Percentiles rank a stretch among this genome's conserved stretches.
Evolutionary conservation across 35 echinoderm and acorn worm genomes (phyloP).

Genomic region (Stichopus chloronotus): DNA sequence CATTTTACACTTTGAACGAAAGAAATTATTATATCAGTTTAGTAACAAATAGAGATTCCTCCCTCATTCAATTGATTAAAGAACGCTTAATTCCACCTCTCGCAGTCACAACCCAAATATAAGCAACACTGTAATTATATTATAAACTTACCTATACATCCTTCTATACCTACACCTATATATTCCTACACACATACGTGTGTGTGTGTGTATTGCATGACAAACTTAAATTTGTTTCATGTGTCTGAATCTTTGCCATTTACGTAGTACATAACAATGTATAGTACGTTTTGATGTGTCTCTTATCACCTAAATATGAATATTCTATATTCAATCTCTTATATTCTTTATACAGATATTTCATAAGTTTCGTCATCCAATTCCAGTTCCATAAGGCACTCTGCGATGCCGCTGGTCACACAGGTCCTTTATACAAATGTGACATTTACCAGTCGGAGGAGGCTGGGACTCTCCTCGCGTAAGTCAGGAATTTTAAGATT

Average conservation of each 20-base stretch:
- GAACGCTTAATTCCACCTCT: no score
- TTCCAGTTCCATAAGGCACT: slow-evolving; percentile 92
- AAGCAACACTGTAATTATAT: no score
- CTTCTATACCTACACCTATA: neutral
- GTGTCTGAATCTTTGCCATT: no score
- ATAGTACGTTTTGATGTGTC: no score
- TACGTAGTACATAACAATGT: no score
- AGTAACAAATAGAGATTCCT: no score
- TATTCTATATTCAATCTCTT: neutral
- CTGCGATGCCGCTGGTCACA: slow-evolving; percentile 70
- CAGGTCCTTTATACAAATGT: slow-evolving; percentile 76
- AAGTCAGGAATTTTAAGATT: neutral
- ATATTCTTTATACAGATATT: slow-evolving; percentile 70
- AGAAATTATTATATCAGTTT: no score
- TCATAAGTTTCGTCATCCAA: slow-evolving; percentile 85
- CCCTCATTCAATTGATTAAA: no score
- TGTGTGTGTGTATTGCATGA: neutral
- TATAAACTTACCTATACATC: neutral
- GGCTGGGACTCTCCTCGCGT: slow-evolving; percentile 78
- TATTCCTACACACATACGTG: neutral
- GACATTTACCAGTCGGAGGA: slow-evolving; percentile 78
- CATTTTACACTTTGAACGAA: no score
- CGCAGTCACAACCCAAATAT: no score
- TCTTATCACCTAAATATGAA: neutral
- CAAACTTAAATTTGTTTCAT: neutral